phyloP scores from a whole-genome alignment of 2,113 vertebrate genomes.

The Prietella phreatophila region DNA sequence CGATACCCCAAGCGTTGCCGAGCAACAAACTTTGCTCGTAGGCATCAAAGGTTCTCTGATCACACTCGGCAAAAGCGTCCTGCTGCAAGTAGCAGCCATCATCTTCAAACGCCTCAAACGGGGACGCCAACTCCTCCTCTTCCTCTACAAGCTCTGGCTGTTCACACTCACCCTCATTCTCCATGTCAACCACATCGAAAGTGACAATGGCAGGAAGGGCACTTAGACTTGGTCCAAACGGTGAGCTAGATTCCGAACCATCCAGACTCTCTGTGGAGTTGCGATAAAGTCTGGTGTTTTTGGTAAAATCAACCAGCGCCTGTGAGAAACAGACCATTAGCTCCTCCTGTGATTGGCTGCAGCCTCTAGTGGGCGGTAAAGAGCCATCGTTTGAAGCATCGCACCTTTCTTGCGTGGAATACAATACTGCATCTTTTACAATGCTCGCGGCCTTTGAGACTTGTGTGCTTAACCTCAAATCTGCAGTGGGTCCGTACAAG shows the following conservation, averaged over 20 bases:
- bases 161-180: conserved; percentile 91
- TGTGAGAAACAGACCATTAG: conserved; percentile 90
- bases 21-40: conserved; percentile 73
- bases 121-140: conserved; percentile 81
- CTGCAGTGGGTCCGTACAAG: conserved; percentile 55
- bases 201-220: conserved; percentile 92
- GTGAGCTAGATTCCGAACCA: conserved; percentile 77
- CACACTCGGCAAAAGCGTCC: conserved; percentile 83
- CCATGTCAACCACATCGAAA: conserved; percentile 92
- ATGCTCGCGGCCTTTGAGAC: conserved; percentile 52
- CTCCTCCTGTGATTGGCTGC: conserved; percentile 70
- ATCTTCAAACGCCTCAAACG: conserved; percentile 86
- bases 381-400: conserved; percentile 40
- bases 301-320: conserved; percentile 88
- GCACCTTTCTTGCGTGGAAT: conserved; percentile 56
- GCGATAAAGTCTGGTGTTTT: conserved; percentile 81
- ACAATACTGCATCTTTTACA: conserved; percentile 56
- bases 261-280: conserved; percentile 78
- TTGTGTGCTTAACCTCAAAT: conserved; percentile 58
- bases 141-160: conserved; percentile 83
- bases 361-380: conserved; percentile 56
- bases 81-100: conserved; percentile 79
- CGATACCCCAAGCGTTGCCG: conserved; percentile 81
- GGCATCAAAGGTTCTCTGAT: conserved; percentile 79
- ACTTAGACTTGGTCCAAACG: conserved; percentile 85